Base-by-base conservation (phyloP, 2,113 vertebrate species). In the Atrichornis clamosus region DNA sequence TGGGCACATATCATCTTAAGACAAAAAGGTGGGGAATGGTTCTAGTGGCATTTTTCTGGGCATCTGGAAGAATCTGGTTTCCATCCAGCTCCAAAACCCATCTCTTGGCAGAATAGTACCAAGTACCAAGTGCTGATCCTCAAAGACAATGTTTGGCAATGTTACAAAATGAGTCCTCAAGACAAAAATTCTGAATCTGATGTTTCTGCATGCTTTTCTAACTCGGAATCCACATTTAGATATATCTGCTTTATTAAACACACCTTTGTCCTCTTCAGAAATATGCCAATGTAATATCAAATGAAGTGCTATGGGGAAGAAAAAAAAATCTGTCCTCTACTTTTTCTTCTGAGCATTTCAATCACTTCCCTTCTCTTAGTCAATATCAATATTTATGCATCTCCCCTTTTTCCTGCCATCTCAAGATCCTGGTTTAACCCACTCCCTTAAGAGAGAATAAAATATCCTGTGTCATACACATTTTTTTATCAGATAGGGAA, bases 1-100 rank as follows among this genome's bases (percentile, higher is more conserved):
- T 41, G n/a, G 30, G n/a, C 1, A 0, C 6, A 49, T 6, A 20
- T 22, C 5, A 3, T 7, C 50, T 39, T 30, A 56, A 65, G n/a
- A 44, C 19, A 73, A 55, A 55, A 65, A 17, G 67, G 4, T 14
- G 5, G 6, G 8, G 33, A 77, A 35, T 5, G 15, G 17, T 28
- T 17, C 37, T 13, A 44, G 44, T 7, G 8, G 22, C 21, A 75
- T 26, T 46, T 84, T 75, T 35, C 56, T 3, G 1, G 27, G 9
- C 6, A 39, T 11, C 5, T 35, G 46, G 41, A 63, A 1, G 23
- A 35, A 22, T 27, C 32, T 53, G n/a, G 15, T 78, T 92, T 74
- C 44, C 35, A 92, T 18, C 3, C n/a, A 73, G 37, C 22, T 68
- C 47, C 39, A 52, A 62, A 68, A 63, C 2, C 4, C 9, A 14